Percentiles rank a stretch among this genome's conserved stretches.
phyloP scores from a whole-genome alignment of 2,888 invertebrate species.

The Germaria angustata region DNA sequence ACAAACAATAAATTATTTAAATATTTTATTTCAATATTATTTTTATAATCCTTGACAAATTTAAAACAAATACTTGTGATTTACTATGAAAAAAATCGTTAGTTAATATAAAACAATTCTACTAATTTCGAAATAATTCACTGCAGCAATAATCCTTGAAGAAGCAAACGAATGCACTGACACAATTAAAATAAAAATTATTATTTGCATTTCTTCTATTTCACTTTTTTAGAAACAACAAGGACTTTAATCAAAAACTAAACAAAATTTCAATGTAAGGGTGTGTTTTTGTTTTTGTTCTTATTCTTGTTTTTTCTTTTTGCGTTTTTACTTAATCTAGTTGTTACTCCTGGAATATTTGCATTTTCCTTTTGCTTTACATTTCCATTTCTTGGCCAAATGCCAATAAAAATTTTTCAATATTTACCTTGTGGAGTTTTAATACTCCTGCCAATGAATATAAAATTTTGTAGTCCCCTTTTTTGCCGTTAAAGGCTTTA shows the following conservation, averaged over 20 bases:
- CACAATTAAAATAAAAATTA: conserved; percentile 1
- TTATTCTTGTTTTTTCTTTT: background rate
- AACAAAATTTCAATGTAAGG: no score
- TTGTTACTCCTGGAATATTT: background rate
- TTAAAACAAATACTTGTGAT: no score
- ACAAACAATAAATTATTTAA: no score
- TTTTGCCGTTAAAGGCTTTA: background rate
- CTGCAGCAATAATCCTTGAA: background rate
- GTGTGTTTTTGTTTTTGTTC: background rate
- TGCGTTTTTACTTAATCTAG: background rate
- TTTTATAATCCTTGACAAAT: no score
- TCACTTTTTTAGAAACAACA: background rate
- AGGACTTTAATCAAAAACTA: background rate
- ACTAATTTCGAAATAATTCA: background rate
- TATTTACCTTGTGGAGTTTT: conserved; percentile 50
- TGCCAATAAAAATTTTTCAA: conserved; percentile 59
- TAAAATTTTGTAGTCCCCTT: background rate
- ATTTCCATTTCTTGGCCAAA: conserved; percentile 49
- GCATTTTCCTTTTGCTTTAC: conserved; percentile 14
- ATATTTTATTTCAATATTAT: no score
- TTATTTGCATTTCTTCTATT: conserved; percentile 1
- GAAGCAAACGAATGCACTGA: background rate
- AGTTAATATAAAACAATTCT: no score
- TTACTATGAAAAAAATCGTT: no score
- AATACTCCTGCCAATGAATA: conserved; percentile 1